Base-by-base conservation (phyloP, 1,140 invertebrate species). In the Cyclina sinensis region DNA sequence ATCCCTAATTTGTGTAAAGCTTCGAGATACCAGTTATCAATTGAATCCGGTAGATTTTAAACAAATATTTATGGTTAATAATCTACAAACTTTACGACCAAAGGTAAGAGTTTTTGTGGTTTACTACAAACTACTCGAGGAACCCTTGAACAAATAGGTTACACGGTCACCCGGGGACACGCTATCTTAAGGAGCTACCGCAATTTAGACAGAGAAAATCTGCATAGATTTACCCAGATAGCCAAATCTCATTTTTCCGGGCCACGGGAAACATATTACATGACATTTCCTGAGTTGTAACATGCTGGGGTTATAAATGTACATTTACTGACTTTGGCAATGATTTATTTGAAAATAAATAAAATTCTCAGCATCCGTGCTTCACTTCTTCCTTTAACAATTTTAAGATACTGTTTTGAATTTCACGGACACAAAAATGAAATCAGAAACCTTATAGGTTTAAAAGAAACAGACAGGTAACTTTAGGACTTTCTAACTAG, bases 1-100 rank as follows among this genome's bases (percentile, higher is more conserved):
- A 70, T 70, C 65, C 65, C 65, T 37, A 39, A 70, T 70, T 35
- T 70, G 65, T 70, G 65, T 70, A 70, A 70, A 70, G 65, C n/a
- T 70, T 70, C 32, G 18, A 70, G 65, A 70, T 70, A 70, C 12
- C 65, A 9, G 32, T 32, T 39, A 70, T 39, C 65, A 37, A 21
- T 70, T 12, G 32, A 37, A 37, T 70, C 65, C 37, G 27, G 9
- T 27, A 37, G 32, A 70, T 27, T n/a, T 37, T 37, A 37, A 70
- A 16, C 65, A 70, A 70, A 70, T 39, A 70, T 62, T 62, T 62
- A 62, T n/a, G n/a, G 57, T n/a, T 62, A 62, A 62, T 70, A 70
- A 37, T 70, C 65, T 37, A 27, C 35, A 39, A 70, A 70, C 32
- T 1, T 70, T 70, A 37, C 32, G 30, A 35, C 32, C 32, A 70